Percentiles rank a stretch among this genome's conserved stretches.
These are phyloP conservation scores for Periophthalmodon schlosseri DNA, from an alignment of 2,113 vertebrate species.

Conservation along the genomic window DNA sequence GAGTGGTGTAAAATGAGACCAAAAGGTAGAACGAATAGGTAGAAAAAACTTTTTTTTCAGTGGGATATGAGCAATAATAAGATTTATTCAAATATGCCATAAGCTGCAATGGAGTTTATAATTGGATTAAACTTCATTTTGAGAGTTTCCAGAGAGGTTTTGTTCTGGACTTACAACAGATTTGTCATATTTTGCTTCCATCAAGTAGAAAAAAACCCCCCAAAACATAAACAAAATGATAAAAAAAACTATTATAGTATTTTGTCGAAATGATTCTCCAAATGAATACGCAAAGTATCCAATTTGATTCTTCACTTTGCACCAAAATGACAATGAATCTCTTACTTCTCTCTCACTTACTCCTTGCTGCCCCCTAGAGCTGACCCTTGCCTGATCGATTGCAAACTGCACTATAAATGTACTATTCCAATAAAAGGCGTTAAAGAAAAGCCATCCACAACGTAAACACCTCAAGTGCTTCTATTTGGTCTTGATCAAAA, in stretches of 20 bases:
- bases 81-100: no score
- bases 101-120: no score
- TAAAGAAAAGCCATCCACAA: conserved; percentile 49
- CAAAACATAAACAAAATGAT: no score
- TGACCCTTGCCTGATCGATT: conserved; percentile 48
- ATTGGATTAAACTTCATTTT: no score
- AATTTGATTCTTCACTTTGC: no score
- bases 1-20: neutral
- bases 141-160: no score
- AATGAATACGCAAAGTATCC: no score
- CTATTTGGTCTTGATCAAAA: conserved; percentile 52
- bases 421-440: conserved; percentile 36
- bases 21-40: neutral
- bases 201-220: no score
- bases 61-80: neutral
- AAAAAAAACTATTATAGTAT: no score
- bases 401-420: conserved; percentile 35
- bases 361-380: conserved; percentile 85
- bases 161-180: no score
- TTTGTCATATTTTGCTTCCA: no score
- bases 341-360: conserved; percentile 44
- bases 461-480: conserved; percentile 53
- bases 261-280: no score
- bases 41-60: neutral
- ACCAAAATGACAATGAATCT: neutral